Base-by-base conservation (phyloP, 2,113 vertebrate genomes). In the Neodon shergylaensis region DNA sequence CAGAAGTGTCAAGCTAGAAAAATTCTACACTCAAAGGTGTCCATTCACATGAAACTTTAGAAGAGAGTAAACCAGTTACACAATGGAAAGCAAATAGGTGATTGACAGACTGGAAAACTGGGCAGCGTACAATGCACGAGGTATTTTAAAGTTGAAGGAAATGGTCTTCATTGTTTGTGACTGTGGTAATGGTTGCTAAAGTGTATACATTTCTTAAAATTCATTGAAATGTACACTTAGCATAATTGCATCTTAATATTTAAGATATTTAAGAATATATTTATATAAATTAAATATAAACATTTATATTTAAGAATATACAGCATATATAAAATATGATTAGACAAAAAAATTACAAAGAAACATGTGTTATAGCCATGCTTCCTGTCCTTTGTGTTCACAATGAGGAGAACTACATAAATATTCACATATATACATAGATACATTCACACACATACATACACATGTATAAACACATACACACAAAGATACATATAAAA, bases 291-390 rank as follows among this genome's bases (percentile, higher is more conserved):
- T 73, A 39, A 39, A 73, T 73, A 39, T 21, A 70, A 70, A 70
- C 8, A 72, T 39, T 72, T 39, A 72, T 39, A 73, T 73, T 72
- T 73, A 73, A 39, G 17, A 39, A 73, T 21, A 82, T 28, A 82
- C 21, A 68, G 1, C 11, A 94, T 54, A 12, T 14, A 76, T 0
- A 28, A 31, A 73, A 66, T 88, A 61, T 4, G 2, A 12, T 82
- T n/a, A 54, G 5, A 36, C 68, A 91, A 88, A 65, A 92, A 58
- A 77, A 92, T 94, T n/a, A 61, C 17, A 91, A 88, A 78, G 21
- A 88, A 77, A 76, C n/a, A 70, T 42, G 39, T 42, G 28, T 44
- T 6, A 54, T 39, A 89, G 52, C 14, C 19, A 65, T 87, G 36
- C 13, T 68, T 85, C 61, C 31, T 84, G 61, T 85, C 68, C n/a